Evolutionary conservation across 2,113 vertebrate species (phyloP).

Genomic region (Erythrocercus mccallii): DNA sequence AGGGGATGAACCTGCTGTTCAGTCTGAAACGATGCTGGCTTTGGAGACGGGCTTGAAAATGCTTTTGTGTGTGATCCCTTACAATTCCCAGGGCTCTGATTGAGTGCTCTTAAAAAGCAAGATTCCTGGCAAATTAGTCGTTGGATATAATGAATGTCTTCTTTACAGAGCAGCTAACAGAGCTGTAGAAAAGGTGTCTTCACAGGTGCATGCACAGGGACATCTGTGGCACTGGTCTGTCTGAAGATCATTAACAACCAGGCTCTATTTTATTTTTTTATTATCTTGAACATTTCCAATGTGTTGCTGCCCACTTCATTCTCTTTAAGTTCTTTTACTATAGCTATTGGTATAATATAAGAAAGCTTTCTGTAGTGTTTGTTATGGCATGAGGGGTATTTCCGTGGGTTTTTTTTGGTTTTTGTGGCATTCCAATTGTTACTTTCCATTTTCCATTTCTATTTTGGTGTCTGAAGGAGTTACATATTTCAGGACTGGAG

Average conservation of each 20-base stretch:
- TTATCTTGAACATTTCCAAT: background rate
- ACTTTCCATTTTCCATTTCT: background rate
- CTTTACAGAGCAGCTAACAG: background rate
- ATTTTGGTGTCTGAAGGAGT: background rate
- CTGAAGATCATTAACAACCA: background rate
- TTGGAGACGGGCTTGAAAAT: slow-evolving; percentile 15
- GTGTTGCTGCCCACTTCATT: background rate
- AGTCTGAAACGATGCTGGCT: slow-evolving; percentile 57
- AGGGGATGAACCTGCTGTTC: slow-evolving; percentile 67
- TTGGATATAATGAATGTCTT: background rate
- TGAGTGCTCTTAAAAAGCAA: slow-evolving; percentile 19
- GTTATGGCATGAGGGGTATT: background rate
- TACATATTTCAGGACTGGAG: background rate
- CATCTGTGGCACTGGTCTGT: background rate
- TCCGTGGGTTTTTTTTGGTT: background rate
- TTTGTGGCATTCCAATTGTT: background rate
- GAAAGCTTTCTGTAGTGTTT: background rate
- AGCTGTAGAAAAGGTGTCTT: background rate
- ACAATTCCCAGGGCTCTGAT: slow-evolving; percentile 22
- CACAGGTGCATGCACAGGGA: background rate
- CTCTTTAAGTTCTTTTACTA: background rate
- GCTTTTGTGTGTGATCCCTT: slow-evolving; percentile 44
- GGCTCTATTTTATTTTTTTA: background rate
- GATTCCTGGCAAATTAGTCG: slow-evolving; percentile 24
- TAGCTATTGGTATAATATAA: background rate